phyloP scores from a whole-genome alignment of 2,888 invertebrate genomes.

The Creontiades dilutus region DNA sequence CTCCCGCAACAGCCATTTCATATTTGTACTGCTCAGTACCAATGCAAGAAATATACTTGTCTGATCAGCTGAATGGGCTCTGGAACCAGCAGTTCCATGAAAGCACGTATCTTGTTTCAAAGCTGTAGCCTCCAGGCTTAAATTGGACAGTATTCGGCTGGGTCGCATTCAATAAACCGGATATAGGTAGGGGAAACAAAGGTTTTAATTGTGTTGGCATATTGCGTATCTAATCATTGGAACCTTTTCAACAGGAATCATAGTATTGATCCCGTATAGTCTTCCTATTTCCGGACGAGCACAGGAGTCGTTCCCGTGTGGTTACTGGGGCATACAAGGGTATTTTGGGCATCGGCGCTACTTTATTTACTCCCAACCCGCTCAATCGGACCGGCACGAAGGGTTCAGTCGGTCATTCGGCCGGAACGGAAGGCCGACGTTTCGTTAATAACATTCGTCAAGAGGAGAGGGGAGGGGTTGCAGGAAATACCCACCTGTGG shows the following conservation, averaged over 20 bases:
- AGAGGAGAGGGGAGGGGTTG: neutral
- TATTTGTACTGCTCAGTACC: too few species aligned
- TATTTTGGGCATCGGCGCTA: conserved; percentile 17
- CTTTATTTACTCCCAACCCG: conserved; percentile 16
- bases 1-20: too few species aligned
- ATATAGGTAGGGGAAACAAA: too few species aligned
- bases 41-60: too few species aligned
- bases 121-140: neutral
- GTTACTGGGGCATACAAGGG: conserved; percentile 33
- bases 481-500: conserved; percentile 7
- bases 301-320: neutral
- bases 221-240: too few species aligned
- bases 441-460: neutral
- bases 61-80: too few species aligned
- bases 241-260: neutral
- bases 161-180: too few species aligned
- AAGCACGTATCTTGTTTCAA: too few species aligned
- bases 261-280: conserved; percentile 2
- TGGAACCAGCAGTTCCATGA: too few species aligned
- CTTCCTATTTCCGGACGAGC: conserved; percentile 27
- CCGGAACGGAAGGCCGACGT: conserved; percentile 6
- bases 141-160: neutral
- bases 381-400: conserved; percentile 34
- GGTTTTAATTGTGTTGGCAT: too few species aligned
- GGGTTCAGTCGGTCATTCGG: conserved; percentile 3